These are phyloP conservation scores for Eueides isabella DNA, from an alignment of 1,140 invertebrate genomes.

Conservation along the genomic window DNA sequence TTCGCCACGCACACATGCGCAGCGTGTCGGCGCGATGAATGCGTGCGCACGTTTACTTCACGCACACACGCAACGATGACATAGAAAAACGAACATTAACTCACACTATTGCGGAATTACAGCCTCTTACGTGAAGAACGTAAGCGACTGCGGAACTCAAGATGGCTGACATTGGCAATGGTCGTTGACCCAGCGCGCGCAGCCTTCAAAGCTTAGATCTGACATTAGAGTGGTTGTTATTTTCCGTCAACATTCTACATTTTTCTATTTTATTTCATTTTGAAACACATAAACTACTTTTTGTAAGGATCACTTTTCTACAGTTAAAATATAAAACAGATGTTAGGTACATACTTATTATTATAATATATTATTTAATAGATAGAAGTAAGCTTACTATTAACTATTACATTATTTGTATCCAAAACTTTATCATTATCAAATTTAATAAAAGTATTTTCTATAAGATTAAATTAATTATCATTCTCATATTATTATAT, in stretches of 20 bases:
- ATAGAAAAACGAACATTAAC: conserved; percentile 79
- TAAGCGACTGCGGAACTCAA: conserved; percentile 80
- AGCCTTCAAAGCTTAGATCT: conserved; percentile 80
- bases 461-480: background rate
- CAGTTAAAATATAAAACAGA: background rate
- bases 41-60: conserved; percentile 63
- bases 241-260: conserved; percentile 47
- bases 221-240: conserved; percentile 79
- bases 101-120: conserved; percentile 70
- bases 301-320: background rate
- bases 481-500: background rate
- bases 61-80: conserved; percentile 57
- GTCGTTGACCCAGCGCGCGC: conserved; percentile 74
- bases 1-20: conserved; percentile 53
- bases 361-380: no score
- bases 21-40: conserved; percentile 35
- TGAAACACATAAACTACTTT: background rate
- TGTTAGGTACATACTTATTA: no score
- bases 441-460: no score
- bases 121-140: conserved; percentile 80
- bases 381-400: no score
- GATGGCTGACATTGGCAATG: conserved; percentile 82
- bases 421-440: no score
- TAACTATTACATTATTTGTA: no score
- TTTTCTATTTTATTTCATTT: conserved; percentile 24